Base-by-base conservation (phyloP, 2,113 vertebrate genomes). In the Tupaia tana region DNA sequence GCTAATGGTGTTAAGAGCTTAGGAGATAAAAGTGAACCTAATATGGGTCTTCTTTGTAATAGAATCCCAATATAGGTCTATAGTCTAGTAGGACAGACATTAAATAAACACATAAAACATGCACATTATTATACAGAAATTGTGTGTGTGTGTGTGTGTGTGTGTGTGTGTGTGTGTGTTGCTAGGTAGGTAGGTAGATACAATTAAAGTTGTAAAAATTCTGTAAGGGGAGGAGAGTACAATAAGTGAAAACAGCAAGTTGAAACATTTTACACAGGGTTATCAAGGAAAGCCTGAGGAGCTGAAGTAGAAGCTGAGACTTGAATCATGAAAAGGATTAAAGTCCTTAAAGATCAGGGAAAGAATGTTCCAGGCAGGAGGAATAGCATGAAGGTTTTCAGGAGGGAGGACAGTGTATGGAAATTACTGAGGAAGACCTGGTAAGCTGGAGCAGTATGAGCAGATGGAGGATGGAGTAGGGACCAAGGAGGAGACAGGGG, bases 381-480 rank as follows among this genome's bases (percentile, higher is more conserved):
- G 22, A 27, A 6, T 59, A 58, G 71, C 83, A 0, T 11, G 11
- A 67, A 63, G 63, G 27, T 3, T 22, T 29, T 25, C 5, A 63
- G 27, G n/a, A 61, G 69, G 75, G 25, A 83, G 19, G 25, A 13
- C 1, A 58, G 56, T 4, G 0, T 29, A 10, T 27, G 18, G 12
- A 43, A 31, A 19, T 56, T 43, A 16, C 6, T n/a, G 31, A 66
- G 18, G 6, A 54, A 56, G 19, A 20, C 10, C 0, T 0, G 0
- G 27, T n/a, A 59, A 71, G 29, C 69, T 52, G 19, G 20, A 74
- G 25, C 78, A 58, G 31, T 18, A 22, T 22, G 16, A 24, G 16
- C 31, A 9, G 27, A 43, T 34, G 19, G 6, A 2, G 14, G 7
- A 10, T 9, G 5, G 13, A 16, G 58, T 18, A 31, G 14, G 3